Evolutionary conservation across 2,113 vertebrate genomes (phyloP).

Genomic region (Mellivora capensis): DNA sequence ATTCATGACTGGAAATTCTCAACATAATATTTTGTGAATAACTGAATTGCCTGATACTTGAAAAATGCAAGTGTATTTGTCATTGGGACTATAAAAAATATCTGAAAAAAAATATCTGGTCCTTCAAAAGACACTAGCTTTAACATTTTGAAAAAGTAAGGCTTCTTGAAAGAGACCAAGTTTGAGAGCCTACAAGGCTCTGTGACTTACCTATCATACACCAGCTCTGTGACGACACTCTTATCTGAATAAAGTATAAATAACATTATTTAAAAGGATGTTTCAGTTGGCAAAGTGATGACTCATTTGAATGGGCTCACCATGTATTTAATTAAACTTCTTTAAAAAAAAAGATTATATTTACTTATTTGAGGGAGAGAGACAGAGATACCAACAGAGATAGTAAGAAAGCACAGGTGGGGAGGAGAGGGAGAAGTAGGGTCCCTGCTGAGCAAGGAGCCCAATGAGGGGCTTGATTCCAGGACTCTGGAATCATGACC

Average conservation of each 20-base stretch:
- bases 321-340: constrained; percentile 3
- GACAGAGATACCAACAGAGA: too few relatives aligned
- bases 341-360: too few relatives aligned
- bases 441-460: too few relatives aligned
- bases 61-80: constrained; percentile 28
- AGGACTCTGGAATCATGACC: too few relatives aligned
- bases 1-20: background rate
- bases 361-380: too few relatives aligned
- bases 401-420: too few relatives aligned
- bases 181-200: background rate
- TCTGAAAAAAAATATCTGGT: constrained; percentile 8
- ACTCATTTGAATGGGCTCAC: background rate
- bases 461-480: too few relatives aligned
- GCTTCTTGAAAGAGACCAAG: background rate
- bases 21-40: background rate
- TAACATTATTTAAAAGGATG: background rate
- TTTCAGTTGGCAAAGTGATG: background rate
- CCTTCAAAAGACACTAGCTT: background rate
- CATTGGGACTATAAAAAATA: constrained; percentile 5
- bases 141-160: background rate
- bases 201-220: background rate
- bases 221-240: background rate
- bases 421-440: too few relatives aligned
- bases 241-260: background rate
- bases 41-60: background rate